Evolutionary conservation across 1,140 invertebrate species (phyloP), one percentile per base, ranked within the genome.

Genomic region (Geopemphigus sp.): DNA sequence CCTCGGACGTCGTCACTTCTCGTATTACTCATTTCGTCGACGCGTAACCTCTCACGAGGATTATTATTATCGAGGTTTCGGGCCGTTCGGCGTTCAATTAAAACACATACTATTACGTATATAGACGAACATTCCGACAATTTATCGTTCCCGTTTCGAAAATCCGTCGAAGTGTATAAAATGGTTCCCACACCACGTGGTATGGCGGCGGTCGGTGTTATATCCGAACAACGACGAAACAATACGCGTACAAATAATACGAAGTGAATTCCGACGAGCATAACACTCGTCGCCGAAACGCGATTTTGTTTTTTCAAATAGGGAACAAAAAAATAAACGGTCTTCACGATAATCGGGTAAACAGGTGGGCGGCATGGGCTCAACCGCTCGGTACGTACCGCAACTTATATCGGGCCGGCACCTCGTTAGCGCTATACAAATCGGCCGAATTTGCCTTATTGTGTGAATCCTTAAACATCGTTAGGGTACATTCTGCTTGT

Each of bases 381-480:
- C 22, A 6, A 17, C 26, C 61, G 26, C 17, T 66, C 12, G 14
- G 19, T 14, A 2, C 12, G n/a, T 4, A 15, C n/a, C 1, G 32
- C 32, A 47, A 6, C 22, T 61, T 26, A 17, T 4, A 54, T 17
- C 54, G 72, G 39, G 11, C 19, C 72, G 50, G 53, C 73, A 59
- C 56, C 73, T 76, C 73, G 73, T 76, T 59, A 59, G 56, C 29
- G 73, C 26, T 57, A 39, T 56, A 76, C 73, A 59, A 59, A 76
- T 59, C 73, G 72, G 57, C 39, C 72, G 54, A 74, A 74, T 74
- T 57, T 29, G 29, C 32, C n/a, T 74, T 24, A 39, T 74, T 59
- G 72, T 39, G 72, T 57, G 26, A 12, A 32, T 57, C 26, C 24
- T n/a, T n/a, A n/a, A n/a, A 74, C 72, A 56, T 74, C 57, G 54